A percentile compares a stretch with the other conserved stretches of the same genome.
phyloP scores from a whole-genome alignment of 2,113 vertebrate species.

The Catagonus wagneri region DNA sequence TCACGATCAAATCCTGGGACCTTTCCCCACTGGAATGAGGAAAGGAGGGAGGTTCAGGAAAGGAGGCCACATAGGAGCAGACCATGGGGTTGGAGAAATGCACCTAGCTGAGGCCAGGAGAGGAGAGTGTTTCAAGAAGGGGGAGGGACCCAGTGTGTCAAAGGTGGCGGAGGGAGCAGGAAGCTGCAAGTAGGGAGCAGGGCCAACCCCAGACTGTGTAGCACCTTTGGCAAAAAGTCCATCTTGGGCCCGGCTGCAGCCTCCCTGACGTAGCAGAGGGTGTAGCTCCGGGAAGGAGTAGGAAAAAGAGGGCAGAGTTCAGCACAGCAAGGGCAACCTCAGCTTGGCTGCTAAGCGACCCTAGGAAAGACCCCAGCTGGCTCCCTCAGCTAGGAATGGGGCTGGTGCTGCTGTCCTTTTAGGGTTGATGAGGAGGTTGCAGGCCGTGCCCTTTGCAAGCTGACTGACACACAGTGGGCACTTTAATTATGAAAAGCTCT shows the following conservation, averaged over 20 bases:
- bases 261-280: too few species aligned
- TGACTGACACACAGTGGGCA: background rate
- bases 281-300: background rate
- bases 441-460: fast-evolving
- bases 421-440: too few species aligned
- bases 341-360: background rate
- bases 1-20: background rate
- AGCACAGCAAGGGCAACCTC: background rate
- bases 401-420: background rate
- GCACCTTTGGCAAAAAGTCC: background rate
- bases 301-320: background rate
- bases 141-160: background rate
- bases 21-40: background rate
- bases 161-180: background rate
- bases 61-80: background rate
- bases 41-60: background rate
- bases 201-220: background rate
- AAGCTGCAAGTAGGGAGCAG: background rate
- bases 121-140: background rate
- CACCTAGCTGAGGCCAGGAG: background rate
- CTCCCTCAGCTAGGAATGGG: background rate
- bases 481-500: background rate
- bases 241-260: fast-evolving
- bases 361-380: background rate
- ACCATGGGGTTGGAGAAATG: background rate